Evolutionary conservation across 2,797 vertebrate species (phyloP), one percentile per base, ranked within the genome.

Genomic region (Neosilurus mollespiculum): DNA sequence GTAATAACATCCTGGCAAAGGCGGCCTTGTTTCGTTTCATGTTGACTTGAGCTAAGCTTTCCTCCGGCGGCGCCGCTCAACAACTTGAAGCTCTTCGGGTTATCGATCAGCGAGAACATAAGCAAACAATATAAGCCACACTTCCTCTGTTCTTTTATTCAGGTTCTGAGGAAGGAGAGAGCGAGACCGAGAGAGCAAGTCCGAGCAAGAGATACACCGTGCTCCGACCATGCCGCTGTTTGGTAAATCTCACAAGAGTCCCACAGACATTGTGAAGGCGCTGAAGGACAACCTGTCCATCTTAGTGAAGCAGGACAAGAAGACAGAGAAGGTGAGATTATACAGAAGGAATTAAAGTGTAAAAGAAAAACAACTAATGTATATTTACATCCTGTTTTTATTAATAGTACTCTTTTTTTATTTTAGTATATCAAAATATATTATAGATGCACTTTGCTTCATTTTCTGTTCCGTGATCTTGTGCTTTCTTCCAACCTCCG

Each of bases 171-270:
- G 51, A 49, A 53, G 61, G 76, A 79, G 51, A 71, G 20, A 62
- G 26, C 22, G 26, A 79, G 26, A 24, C 37, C 2, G 78, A 82
- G 24, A 67, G 24, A 59, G 18, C 18, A 15, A 76, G 73, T 22
- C 54, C 3, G 18, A 37, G 72, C 18, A 58, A 67, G 37, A 81
- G 84, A 79, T 53, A 78, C 73, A 75, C 79, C 64, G 86, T 64
- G 77, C 87, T 61, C 64, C 85, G 87, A 94, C 79, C 93, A 99
- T 99, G 97, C 98, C 98, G 85, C 95, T 99, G 89, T 99, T 99
- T 88, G 97, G 97, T 91, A 99, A 98, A 94, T 96, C 97, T 9
- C 97, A 98, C 92, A 99, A 98, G 95, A 97, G 94, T 92, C 98
- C 98, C 43, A 94, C 95, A 16, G 98, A 99, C 90, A 96, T 98